A percentile compares a stretch with the other conserved stretches of the same genome.
Conservation (phyloP, 2,797 vertebrate species). For the Pangasius sanitwongsei region DNA sequence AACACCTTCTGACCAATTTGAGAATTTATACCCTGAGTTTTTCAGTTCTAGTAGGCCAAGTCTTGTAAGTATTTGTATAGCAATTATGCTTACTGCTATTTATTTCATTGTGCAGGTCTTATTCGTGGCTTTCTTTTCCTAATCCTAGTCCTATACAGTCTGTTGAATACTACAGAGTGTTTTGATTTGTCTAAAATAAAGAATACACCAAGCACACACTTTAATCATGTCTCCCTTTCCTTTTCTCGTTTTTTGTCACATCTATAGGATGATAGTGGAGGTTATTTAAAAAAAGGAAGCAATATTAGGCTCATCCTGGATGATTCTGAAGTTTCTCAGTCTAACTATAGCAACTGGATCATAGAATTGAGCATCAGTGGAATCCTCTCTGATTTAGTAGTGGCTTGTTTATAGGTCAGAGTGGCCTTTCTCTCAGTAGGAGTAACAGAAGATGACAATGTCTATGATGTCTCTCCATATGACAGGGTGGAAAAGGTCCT, state of each 20-base stretch:
- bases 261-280: not conserved
- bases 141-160: not conserved
- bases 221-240: not conserved
- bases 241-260: not conserved
- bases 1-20: not conserved
- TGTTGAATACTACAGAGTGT: not conserved
- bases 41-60: not conserved
- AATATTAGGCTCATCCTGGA: not conserved
- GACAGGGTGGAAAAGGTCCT: conserved; percentile 9
- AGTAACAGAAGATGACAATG: not conserved
- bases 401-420: conserved; percentile 31
- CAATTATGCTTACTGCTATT: not conserved
- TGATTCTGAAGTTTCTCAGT: not conserved
- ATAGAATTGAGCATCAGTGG: not conserved
- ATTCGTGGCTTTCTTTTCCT: not conserved
- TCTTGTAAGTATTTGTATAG: not conserved
- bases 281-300: not conserved
- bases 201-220: not conserved
- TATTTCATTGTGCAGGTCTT: not conserved
- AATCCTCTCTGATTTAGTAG: not conserved
- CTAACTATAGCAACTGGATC: not conserved
- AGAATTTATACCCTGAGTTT: not conserved
- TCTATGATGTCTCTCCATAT: not conserved
- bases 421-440: not conserved
- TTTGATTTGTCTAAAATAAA: not conserved